These are phyloP conservation scores for Diplodus puntazzo DNA, from an alignment of 2,797 vertebrate species.

Conservation along the genomic window DNA sequence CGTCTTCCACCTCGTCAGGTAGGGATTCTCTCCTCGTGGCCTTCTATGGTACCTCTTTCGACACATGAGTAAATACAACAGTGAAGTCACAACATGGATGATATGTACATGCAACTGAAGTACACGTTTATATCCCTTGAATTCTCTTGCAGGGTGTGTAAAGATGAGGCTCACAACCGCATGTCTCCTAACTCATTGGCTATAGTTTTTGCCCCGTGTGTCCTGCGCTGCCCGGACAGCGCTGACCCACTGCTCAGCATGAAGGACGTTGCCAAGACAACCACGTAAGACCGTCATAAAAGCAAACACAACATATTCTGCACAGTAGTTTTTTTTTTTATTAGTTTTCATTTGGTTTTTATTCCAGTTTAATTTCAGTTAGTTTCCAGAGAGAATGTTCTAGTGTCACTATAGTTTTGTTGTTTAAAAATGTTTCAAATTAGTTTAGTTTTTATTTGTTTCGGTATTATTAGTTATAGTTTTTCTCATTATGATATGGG, in stretches of 20 bases:
- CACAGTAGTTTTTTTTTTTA: no score
- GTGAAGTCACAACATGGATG: not conserved
- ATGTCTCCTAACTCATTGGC: conserved; percentile 97
- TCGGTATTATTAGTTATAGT: no score
- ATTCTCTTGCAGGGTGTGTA: conserved; percentile 88
- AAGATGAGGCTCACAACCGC: conserved; percentile 94
- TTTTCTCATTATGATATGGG: no score
- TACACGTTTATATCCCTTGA: not conserved
- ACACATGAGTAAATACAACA: not conserved
- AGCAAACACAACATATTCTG: not conserved
- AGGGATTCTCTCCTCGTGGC: conserved; percentile 24
- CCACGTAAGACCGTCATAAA: conserved; percentile 87
- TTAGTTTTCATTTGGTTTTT: no score
- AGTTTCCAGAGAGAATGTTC: no score
- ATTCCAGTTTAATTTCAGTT: no score
- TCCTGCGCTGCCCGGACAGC: conserved; percentile 94
- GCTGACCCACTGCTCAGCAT: conserved; percentile 96
- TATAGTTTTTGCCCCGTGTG: conserved; percentile 96
- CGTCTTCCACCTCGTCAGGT: conserved; percentile 97
- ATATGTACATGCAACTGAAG: not conserved
- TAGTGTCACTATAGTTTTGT: no score
- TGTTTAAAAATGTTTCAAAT: no score
- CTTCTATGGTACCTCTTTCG: not conserved
- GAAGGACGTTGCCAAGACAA: conserved; percentile 98
- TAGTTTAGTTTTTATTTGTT: no score